Evolutionary conservation across 2,888 invertebrate species (phyloP).

Genomic region (Pseudanteris insignis): DNA sequence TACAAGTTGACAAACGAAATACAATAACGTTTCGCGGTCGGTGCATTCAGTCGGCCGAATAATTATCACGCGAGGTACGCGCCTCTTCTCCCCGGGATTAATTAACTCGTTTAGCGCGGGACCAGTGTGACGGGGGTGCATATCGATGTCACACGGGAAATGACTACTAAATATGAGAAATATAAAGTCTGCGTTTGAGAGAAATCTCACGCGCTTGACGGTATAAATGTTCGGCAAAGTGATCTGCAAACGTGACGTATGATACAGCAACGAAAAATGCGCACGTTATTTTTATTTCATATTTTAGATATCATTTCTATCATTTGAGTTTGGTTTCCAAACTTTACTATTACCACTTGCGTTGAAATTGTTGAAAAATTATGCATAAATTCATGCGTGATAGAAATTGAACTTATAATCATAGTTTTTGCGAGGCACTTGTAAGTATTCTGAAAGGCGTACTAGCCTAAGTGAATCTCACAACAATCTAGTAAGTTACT

Average conservation of each 20-base stretch:
- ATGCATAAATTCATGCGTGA: too few relatives aligned
- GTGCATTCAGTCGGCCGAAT: conserved; percentile 25
- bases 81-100: conserved; percentile 26
- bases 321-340: too few relatives aligned
- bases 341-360: too few relatives aligned
- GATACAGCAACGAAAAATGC: conserved; percentile 2
- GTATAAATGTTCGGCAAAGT: conserved; percentile 5
- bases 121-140: conserved; percentile 10
- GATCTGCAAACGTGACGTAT: conserved; percentile 9
- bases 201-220: background rate
- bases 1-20: conserved; percentile 37
- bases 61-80: conserved; percentile 32
- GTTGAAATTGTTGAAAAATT: too few relatives aligned
- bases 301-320: conserved; percentile 17
- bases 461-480: too few relatives aligned
- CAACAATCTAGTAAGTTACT: too few relatives aligned
- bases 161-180: conserved; percentile 5
- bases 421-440: too few relatives aligned
- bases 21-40: conserved; percentile 33
- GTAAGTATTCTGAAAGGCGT: too few relatives aligned
- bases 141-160: conserved; percentile 21
- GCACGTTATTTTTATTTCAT: conserved; percentile 5
- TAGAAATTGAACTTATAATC: too few relatives aligned
- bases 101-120: conserved; percentile 37
- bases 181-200: conserved; percentile 4